phyloP scores from a whole-genome alignment of 23 tunicate species.

The Halocynthia aurantium region DNA sequence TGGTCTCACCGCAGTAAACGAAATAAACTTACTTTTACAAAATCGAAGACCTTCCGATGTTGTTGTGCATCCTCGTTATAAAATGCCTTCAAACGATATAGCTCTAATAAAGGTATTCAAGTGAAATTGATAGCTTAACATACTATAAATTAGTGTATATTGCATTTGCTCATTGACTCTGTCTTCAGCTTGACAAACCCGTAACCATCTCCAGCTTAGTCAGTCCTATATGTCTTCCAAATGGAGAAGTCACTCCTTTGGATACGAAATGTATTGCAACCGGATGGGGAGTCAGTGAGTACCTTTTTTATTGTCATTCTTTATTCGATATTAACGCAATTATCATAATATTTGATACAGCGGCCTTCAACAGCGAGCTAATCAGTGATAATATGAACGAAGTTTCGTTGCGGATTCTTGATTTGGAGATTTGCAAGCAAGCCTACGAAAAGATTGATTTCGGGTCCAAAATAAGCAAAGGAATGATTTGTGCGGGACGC shows the following conservation, averaged over 20 bases:
- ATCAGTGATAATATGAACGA: constrained; percentile 4
- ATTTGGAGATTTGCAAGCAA: constrained; percentile 13
- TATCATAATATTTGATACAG: neutral
- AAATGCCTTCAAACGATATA: constrained; percentile 36
- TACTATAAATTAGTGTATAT: neutral
- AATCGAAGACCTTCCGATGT: constrained; percentile 8
- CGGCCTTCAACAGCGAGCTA: neutral
- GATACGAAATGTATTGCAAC: constrained; percentile 46
- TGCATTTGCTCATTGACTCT: neutral
- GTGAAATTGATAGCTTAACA: no score
- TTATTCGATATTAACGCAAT: no score
- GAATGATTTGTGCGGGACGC: constrained; percentile 47
- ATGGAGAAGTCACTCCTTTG: constrained; percentile 32
- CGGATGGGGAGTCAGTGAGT: constrained; percentile 61
- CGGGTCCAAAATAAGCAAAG: no score
- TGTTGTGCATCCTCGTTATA: constrained; percentile 24
- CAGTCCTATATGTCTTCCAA: constrained; percentile 45
- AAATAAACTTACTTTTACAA: neutral
- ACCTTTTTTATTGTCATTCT: neutral
- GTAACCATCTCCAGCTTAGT: constrained; percentile 8
- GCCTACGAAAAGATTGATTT: neutral
- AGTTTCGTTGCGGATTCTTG: constrained; percentile 13
- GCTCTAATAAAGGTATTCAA: constrained; percentile 35
- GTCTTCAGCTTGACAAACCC: constrained; percentile 15
- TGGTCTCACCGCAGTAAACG: constrained; percentile 4